phyloP scores from a whole-genome alignment of 2,797 vertebrate species.

The Phoxinus dragarum region DNA sequence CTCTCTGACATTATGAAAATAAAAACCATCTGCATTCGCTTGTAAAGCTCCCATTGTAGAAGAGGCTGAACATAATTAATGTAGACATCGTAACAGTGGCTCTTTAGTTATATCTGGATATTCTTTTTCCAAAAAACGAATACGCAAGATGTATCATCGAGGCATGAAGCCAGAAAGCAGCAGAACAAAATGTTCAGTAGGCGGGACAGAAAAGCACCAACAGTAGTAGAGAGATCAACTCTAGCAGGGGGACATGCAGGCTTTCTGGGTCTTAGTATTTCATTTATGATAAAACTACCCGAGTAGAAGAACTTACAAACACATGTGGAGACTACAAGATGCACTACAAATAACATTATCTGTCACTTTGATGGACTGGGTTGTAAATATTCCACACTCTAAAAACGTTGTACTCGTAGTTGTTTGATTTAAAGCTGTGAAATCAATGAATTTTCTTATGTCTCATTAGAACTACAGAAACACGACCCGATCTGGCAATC shows the following conservation, averaged over 20 bases:
- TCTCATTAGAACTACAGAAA: no score
- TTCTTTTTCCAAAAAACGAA: conserved; percentile 59
- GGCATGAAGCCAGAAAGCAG: conserved; percentile 62
- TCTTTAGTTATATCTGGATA: conserved; percentile 69
- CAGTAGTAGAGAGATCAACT: conserved; percentile 43
- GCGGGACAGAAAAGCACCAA: conserved; percentile 50
- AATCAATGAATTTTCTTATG: not conserved
- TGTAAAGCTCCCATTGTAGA: not conserved
- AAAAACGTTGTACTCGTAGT: not conserved
- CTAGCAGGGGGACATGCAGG: conserved; percentile 24
- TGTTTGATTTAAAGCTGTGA: not conserved
- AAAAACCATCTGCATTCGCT: conserved; percentile 53
- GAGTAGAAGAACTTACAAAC: not conserved
- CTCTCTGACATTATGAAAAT: conserved; percentile 55
- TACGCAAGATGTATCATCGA: conserved; percentile 62
- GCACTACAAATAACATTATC: not conserved
- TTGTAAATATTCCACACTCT: not conserved
- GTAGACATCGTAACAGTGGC: conserved; percentile 71
- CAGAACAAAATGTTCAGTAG: conserved; percentile 63
- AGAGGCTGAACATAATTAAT: conserved; percentile 53
- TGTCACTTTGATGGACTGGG: not conserved
- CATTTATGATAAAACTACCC: not conserved
- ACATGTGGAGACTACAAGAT: not conserved
- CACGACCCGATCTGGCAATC: no score
- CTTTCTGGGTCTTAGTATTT: conserved; percentile 6